Conservation (phyloP, 1,140 invertebrate genomes). For the Drosophila equinoxialis region DNA sequence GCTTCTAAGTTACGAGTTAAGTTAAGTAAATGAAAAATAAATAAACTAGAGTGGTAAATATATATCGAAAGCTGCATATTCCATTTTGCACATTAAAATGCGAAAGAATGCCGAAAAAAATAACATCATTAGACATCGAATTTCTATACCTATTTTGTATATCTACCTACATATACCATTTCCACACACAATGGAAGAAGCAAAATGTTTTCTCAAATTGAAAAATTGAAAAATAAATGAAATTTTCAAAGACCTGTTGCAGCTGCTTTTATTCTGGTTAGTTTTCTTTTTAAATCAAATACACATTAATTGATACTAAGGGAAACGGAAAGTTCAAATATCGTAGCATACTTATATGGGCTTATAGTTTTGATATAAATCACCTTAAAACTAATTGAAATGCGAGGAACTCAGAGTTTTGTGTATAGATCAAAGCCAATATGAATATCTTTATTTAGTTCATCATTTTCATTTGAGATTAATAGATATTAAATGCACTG, state of each 20-base stretch:
- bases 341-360: background rate
- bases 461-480: no score
- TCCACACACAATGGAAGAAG: background rate
- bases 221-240: conserved; percentile 63
- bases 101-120: conserved; percentile 30
- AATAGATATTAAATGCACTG: no score
- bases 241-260: conserved; percentile 32
- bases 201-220: conserved; percentile 42
- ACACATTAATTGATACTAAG: no score
- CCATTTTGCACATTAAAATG: conserved; percentile 51
- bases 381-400: background rate
- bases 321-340: background rate
- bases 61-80: conserved; percentile 23
- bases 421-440: no score
- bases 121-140: conserved; percentile 7
- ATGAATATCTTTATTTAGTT: no score
- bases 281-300: no score
- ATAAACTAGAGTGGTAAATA: conserved; percentile 73
- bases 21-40: conserved; percentile 74
- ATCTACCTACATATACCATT: background rate
- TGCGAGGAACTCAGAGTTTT: no score
- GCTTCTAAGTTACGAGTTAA: conserved; percentile 74
- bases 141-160: conserved; percentile 10
- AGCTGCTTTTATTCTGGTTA: no score
- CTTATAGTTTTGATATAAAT: no score